Evolutionary conservation across 92 coral and sea anemone genomes (phyloP), one percentile per base, ranked within the genome.

Genomic region (Plumapathes pennacea): DNA sequence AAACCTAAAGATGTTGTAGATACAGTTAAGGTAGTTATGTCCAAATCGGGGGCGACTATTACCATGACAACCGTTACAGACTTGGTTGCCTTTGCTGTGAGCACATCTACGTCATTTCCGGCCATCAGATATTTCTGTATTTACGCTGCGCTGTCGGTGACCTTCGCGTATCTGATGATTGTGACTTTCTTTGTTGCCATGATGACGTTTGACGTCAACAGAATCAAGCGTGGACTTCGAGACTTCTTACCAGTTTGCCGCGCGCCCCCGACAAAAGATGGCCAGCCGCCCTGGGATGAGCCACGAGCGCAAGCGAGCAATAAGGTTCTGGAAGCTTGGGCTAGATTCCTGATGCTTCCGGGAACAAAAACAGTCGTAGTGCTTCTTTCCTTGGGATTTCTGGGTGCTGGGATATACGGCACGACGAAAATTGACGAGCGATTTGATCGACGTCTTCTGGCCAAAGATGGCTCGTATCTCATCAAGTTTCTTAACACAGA

Each of bases 61-160:
- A 91, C 97, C 62, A 91, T 91, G 96, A 91, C 97, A 72, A 87
- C 97, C 26, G 43, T 80, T 62, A 91, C 97, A 9, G 95, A 89
- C 51, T 66, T 91, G 24, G 90, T 84, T 21, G 96, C 97, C 10
- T 91, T 87, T 50, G 81, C 82, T 2, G 90, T 91, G 8, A 87
- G 97, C 38, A 87, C 97, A 25, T 85, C 96, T 22, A 69, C 97
- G 0, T 47, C 75, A 48, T 80, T 91, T 20, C 91, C 90, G 10
- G 82, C 97, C 17, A 60, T 71, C 11, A 58, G 95, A 71, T 85
- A 74, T 46, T 90, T 90, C 61, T 90, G 97, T 37, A 70, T 66
- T 22, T 90, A 90, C 27, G 97, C 95, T 1, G 89, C 90, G 0
- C 50, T 83, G 27, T 57, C 90, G 4, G 70, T 86, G 14, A 70